Percentiles rank a stretch among this genome's conserved stretches.
phyloP scores from a whole-genome alignment of 2,113 vertebrate species.

The Phodopus roborovskii region DNA sequence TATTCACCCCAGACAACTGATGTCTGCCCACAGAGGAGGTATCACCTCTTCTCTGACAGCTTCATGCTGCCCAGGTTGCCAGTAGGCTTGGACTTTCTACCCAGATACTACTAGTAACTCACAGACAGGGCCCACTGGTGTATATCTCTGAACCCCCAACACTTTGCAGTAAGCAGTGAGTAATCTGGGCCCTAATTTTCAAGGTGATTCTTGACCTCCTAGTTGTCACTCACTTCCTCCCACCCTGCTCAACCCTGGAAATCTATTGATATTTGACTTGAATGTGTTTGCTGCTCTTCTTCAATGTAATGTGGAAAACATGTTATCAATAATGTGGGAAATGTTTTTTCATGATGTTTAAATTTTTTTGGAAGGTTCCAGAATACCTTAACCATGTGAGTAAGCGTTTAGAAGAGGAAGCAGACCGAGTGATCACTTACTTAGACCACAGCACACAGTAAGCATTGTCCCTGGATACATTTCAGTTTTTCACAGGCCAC shows the following conservation, averaged over 20 bases:
- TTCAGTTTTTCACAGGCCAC: neutral
- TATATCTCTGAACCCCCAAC: too few species aligned
- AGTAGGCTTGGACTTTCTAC: neutral
- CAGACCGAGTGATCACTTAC: slow-evolving; percentile 90
- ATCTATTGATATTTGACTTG: neutral
- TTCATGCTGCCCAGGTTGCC: rapidly evolving
- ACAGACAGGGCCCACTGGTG: rapidly evolving
- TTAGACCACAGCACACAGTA: slow-evolving; percentile 91
- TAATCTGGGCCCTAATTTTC: neutral
- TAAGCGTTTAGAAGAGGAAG: slow-evolving; percentile 90
- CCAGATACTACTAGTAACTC: neutral
- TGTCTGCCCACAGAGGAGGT: neutral
- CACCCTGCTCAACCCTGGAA: rapidly evolving
- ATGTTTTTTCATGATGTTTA: neutral
- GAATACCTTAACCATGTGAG: slow-evolving; percentile 91
- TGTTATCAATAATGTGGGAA: neutral
- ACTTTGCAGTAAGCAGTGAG: neutral
- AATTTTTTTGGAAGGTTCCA: slow-evolving; percentile 85
- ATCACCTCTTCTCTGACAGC: neutral
- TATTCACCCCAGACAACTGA: too few species aligned
- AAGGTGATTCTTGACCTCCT: neutral
- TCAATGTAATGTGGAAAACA: neutral
- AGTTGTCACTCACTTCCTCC: neutral
- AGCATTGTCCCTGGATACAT: slow-evolving; percentile 57
- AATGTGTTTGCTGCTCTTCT: neutral